Conservation (phyloP, 1,140 invertebrate species). For the Bombus pascuorum region DNA sequence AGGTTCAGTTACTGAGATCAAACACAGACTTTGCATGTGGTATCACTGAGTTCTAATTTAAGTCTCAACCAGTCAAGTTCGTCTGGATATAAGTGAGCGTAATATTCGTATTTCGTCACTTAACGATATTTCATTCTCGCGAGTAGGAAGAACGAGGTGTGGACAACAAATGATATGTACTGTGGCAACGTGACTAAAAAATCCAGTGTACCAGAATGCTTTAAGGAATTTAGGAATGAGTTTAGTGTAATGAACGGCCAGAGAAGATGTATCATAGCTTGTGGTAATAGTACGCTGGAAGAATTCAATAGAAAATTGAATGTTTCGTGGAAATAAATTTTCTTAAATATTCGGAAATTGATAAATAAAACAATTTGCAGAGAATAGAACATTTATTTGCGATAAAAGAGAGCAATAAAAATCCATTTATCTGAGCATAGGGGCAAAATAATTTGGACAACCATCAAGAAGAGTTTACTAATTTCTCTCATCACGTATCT, state of each 20-base stretch:
- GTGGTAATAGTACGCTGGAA: not conserved
- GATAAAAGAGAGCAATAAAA: not conserved
- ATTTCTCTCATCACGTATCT: not conserved
- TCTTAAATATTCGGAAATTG: not conserved
- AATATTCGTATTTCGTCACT: not conserved
- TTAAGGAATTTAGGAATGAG: not conserved
- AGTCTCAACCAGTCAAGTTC: not conserved
- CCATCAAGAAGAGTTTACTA: not conserved
- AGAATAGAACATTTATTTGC: not conserved
- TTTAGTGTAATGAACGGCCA: not conserved
- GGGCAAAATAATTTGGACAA: not conserved
- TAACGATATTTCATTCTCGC: not conserved
- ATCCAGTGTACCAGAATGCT: no score
- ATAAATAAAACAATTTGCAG: not conserved
- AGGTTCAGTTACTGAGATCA: not conserved
- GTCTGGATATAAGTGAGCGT: not conserved
- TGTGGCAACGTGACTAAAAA: not conserved
- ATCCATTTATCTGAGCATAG: not conserved
- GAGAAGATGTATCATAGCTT: not conserved
- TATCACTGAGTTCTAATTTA: not conserved
- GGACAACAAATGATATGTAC: not conserved
- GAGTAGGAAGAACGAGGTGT: not conserved
- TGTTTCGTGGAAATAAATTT: not conserved
- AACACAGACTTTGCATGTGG: constrained; percentile 1
- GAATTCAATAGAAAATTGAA: not conserved